Evolutionary conservation across 2,113 vertebrate genomes (phyloP).

Genomic region (Bos indicus): DNA sequence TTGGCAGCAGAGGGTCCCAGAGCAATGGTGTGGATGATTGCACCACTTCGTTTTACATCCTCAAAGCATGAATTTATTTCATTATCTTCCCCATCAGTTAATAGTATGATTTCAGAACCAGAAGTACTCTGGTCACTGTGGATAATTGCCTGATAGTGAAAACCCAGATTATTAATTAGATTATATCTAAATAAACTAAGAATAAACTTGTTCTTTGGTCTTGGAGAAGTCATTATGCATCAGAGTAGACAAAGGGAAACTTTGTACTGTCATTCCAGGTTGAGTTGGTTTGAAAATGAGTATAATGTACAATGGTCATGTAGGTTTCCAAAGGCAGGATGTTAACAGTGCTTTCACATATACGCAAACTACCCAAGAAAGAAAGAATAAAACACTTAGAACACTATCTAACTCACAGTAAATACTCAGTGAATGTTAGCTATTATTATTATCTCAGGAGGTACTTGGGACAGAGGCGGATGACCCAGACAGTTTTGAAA

Average conservation of each 20-base stretch:
- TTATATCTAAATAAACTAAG: not conserved
- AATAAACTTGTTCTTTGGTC: not conserved
- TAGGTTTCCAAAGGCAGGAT: not conserved
- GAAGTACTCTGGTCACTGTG: slow-evolving; percentile 38
- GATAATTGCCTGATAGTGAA: slow-evolving; percentile 63
- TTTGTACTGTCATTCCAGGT: not conserved
- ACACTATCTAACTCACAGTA: not conserved
- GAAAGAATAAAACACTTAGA: not conserved
- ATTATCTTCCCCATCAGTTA: slow-evolving; percentile 77
- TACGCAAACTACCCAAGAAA: not conserved
- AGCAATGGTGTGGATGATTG: slow-evolving; percentile 76
- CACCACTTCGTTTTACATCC: slow-evolving; percentile 56
- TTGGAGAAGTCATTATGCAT: not conserved
- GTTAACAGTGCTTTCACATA: not conserved
- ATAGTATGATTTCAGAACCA: slow-evolving; percentile 77
- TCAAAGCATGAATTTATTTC: not conserved
- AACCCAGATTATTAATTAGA: not conserved
- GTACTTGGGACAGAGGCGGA: not conserved
- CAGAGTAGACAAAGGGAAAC: not conserved
- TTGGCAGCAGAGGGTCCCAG: slow-evolving; percentile 65
- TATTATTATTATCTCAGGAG: not conserved
- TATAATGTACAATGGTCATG: not conserved
- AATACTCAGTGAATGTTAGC: not conserved
- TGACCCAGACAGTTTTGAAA: not conserved
- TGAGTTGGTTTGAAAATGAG: not conserved